Evolutionary conservation across 2,888 invertebrate genomes (phyloP), one percentile per base, ranked within the genome.

Genomic region (Dendrolimus pini): DNA sequence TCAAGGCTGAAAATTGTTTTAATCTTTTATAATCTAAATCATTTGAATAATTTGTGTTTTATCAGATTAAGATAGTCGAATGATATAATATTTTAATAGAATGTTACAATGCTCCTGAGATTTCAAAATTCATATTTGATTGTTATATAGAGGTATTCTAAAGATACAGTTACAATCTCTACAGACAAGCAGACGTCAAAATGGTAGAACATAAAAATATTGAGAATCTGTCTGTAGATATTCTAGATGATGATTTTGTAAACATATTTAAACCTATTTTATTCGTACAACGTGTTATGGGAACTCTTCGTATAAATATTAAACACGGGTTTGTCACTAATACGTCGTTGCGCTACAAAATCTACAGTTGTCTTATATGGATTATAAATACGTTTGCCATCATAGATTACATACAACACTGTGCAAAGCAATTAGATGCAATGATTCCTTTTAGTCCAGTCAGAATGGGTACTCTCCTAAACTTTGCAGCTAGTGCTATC

Each of bases 181-280:
- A 30, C 30, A 30, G 30, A 30, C 6, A 30, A 30, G 30, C 6
- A 30, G 6, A 30, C 30, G 30, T 30, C 30, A 30, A 30, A 30
- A 30, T 30, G 30, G 47, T 47, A 54, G 56, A n/a, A 53, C 53
- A 64, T 59, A 41, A 61, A 65, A 18, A 64, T 30, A 3, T 78
- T n/a, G 80, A 82, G 61, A 63, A 62, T 7, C 61, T 83, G 6
- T 72, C 76, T 1, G 68, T 66, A 30, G 83, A 85, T 60, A 71
- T 82, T 18, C 64, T 86, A 54, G 78, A 80, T 41, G 77, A 83
- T 7, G 78, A 83, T 42, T 83, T 85, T 47, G 62, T 79, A 9
- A 61, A 65, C 58, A 67, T 78, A 52, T 85, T 84, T 57, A 67
- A 64, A 63, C 74, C 77, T 0, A 65, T 77, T 41, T 79, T 82